Percentiles rank a stretch among this genome's conserved stretches.
phyloP scores from a whole-genome alignment of 2,113 vertebrate species.

The Periophthalmodon schlosseri region DNA sequence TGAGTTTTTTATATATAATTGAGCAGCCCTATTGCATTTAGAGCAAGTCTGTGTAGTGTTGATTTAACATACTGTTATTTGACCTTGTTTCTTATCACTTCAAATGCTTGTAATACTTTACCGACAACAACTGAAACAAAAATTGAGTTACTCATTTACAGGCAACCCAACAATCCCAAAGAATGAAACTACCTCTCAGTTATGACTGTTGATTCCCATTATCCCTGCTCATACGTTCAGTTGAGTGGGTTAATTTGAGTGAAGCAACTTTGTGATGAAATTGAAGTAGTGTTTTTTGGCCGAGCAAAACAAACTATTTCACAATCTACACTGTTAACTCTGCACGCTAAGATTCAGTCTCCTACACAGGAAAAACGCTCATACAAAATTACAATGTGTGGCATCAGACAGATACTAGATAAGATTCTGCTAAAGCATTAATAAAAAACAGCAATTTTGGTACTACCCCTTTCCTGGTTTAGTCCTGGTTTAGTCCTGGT shows the following conservation, averaged over 20 bases:
- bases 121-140: not conserved
- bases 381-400: not conserved
- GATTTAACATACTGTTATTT: not conserved
- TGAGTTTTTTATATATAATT: too few relatives aligned
- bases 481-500: too few relatives aligned
- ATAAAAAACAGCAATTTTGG: too few relatives aligned
- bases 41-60: not conserved
- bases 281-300: not conserved
- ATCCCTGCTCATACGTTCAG: not conserved
- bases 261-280: not conserved
- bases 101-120: not conserved
- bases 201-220: not conserved
- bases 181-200: not conserved
- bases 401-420: not conserved
- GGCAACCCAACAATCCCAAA: not conserved
- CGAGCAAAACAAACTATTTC: not conserved
- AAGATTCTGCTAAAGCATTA: not conserved
- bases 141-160: not conserved
- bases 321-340: not conserved
- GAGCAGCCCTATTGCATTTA: not conserved
- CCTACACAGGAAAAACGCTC: not conserved
- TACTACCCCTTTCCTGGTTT: too few relatives aligned
- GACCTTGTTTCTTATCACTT: slow-evolving; percentile 5
- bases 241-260: not conserved
- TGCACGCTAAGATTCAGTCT: not conserved